phyloP scores from a whole-genome alignment of 2,888 invertebrate genomes.

The Acrocyrtus sp. region DNA sequence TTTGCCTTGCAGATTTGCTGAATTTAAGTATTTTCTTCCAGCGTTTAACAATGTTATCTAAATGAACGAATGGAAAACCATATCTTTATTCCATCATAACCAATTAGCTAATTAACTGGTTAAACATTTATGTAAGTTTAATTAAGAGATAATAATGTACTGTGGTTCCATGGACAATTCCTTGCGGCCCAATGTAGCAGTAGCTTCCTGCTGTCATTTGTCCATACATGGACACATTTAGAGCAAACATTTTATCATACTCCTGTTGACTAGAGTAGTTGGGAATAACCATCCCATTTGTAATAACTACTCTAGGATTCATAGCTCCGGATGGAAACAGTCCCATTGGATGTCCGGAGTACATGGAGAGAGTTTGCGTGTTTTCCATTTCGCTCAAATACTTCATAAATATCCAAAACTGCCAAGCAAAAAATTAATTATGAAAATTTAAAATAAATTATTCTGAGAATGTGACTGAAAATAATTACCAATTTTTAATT shows the following conservation, averaged over 20 bases:
- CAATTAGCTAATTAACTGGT: too few relatives aligned
- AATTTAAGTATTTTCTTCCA: constrained; percentile 69
- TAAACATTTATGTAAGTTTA: neutral
- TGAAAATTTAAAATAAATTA: neutral
- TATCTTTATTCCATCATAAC: too few relatives aligned
- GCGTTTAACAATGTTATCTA: constrained; percentile 73
- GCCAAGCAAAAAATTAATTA: constrained; percentile 48
- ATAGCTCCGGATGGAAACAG: constrained; percentile 70
- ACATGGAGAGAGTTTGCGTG: constrained; percentile 72
- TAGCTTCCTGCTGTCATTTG: constrained; percentile 75
- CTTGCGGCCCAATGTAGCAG: constrained; percentile 75
- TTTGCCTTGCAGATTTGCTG: constrained; percentile 68
- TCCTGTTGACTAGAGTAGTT: constrained; percentile 70
- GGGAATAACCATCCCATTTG: constrained; percentile 75
- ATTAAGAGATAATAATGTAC: constrained; percentile 66
- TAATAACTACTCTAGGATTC: constrained; percentile 71
- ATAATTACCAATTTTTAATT: too few relatives aligned
- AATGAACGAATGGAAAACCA: too few relatives aligned
- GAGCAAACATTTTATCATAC: constrained; percentile 72
- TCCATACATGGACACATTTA: constrained; percentile 67
- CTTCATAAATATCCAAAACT: constrained; percentile 72
- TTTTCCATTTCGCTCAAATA: constrained; percentile 70
- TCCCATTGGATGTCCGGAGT: constrained; percentile 73
- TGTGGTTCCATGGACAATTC: constrained; percentile 75
- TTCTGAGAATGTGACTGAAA: neutral